phyloP scores from a whole-genome alignment of 2,797 vertebrate species.

The Lithobates sylvaticus region DNA sequence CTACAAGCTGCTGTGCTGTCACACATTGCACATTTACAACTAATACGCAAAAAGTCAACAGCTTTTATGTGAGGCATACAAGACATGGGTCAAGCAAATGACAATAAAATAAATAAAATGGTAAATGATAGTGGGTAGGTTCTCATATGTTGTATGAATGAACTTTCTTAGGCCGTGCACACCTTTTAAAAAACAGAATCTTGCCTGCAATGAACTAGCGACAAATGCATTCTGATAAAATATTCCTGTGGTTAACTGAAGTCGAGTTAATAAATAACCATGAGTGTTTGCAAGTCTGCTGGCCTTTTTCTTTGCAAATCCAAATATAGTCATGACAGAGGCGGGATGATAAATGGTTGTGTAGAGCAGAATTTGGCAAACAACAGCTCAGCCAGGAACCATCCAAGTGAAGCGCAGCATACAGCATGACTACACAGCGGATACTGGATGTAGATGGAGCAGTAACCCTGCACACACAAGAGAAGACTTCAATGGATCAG shows the following conservation, averaged over 20 bases:
- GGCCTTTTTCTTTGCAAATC: not conserved
- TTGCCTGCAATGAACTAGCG: not conserved
- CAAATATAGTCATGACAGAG: constrained; percentile 15
- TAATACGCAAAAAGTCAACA: too few species aligned
- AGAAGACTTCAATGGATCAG: constrained; percentile 27
- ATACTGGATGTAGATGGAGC: constrained; percentile 2
- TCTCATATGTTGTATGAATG: too few species aligned
- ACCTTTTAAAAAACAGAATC: not conserved
- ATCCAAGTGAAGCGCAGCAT: not conserved
- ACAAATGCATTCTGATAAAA: not conserved
- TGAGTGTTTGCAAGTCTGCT: not conserved
- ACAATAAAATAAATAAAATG: too few species aligned
- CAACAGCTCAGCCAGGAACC: not conserved
- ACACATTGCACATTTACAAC: too few species aligned
- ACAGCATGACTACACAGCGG: constrained; percentile 29
- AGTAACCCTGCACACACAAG: not conserved
- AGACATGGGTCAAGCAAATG: too few species aligned
- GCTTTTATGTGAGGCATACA: too few species aligned
- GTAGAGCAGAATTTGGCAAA: not conserved
- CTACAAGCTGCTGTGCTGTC: too few species aligned
- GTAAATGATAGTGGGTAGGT: too few species aligned
- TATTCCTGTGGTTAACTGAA: not conserved
- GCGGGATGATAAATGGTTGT: constrained; percentile 5
- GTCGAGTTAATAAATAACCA: constrained; percentile 14
- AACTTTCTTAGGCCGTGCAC: not conserved